Evolutionary conservation across 2,113 vertebrate species (phyloP).

Genomic region (Muntiacus muntjak): DNA sequence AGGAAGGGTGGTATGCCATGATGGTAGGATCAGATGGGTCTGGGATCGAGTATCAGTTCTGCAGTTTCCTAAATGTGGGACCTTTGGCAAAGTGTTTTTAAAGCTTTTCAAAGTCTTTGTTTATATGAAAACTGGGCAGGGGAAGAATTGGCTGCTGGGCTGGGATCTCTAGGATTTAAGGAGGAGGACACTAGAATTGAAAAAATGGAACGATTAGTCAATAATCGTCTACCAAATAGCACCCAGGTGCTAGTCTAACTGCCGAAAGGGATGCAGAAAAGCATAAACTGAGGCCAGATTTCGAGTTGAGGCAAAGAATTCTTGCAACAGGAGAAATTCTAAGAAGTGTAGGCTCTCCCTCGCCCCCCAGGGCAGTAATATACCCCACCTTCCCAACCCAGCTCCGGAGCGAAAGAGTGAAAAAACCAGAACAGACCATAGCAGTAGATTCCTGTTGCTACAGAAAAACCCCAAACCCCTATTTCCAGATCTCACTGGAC

Average conservation of each 20-base stretch:
- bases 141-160: neutral
- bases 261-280: neutral
- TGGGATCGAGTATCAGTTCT: neutral
- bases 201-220: neutral
- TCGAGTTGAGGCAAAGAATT: neutral
- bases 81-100: neutral
- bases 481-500: neutral
- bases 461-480: neutral
- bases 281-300: neutral
- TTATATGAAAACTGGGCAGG: neutral
- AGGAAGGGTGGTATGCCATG: fast-evolving
- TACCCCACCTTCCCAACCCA: no score
- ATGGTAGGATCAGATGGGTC: neutral
- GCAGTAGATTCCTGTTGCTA: neutral
- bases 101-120: neutral
- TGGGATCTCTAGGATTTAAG: neutral
- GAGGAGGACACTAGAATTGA: neutral
- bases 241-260: neutral
- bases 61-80: neutral
- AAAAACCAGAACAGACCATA: neutral
- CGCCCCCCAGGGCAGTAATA: neutral
- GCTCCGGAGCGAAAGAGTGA: neutral
- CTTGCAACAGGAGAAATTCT: neutral
- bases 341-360: neutral
- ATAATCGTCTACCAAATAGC: neutral